Evolutionary conservation across 1,140 invertebrate species (phyloP).

Genomic region (Chrysopa pallens): DNA sequence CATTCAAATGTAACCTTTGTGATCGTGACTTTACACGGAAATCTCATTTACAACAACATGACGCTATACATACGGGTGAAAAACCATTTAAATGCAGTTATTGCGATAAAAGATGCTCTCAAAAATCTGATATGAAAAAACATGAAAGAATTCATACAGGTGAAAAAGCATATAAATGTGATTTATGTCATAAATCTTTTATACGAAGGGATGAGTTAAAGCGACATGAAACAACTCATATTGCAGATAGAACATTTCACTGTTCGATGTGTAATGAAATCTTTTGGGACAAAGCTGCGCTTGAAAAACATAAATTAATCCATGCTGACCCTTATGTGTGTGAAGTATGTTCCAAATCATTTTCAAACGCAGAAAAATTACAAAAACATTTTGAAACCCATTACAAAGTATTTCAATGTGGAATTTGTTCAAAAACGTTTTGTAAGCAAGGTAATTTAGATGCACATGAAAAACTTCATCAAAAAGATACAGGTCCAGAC

Average conservation of each 20-base stretch:
- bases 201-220: not conserved
- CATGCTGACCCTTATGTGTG: too few relatives aligned
- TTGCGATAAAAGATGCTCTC: not conserved
- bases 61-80: not conserved
- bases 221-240: not conserved
- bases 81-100: not conserved
- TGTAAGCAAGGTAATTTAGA: too few relatives aligned
- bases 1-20: not conserved
- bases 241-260: conserved; percentile 9
- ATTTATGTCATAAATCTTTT: not conserved
- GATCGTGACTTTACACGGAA: not conserved
- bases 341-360: conserved; percentile 5
- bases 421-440: too few relatives aligned
- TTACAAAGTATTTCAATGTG: too few relatives aligned
- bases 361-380: too few relatives aligned
- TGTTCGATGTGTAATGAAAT: conserved; percentile 10
- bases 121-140: not conserved
- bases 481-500: too few relatives aligned
- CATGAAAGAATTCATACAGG: not conserved
- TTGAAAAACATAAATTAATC: too few relatives aligned
- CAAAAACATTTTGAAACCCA: too few relatives aligned
- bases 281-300: conserved; percentile 1
- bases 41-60: not conserved
- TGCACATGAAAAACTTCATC: too few relatives aligned
- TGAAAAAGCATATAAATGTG: not conserved